Conservation (phyloP, 2,797 vertebrate genomes). For the Apodemus agrarius region DNA sequence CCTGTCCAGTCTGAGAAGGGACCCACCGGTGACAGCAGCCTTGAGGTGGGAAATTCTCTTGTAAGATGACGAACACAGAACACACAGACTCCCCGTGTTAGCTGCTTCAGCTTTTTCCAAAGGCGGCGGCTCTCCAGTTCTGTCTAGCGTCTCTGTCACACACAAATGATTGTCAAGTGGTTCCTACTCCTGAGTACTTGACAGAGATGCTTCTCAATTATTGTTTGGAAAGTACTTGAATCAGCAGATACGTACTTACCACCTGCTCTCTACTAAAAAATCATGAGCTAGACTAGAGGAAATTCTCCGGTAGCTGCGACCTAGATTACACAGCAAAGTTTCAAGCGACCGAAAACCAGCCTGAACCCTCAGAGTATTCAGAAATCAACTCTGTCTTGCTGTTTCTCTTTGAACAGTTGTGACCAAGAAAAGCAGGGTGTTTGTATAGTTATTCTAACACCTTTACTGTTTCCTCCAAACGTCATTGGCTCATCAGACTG, state of each 20-base stretch:
- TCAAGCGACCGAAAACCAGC: not conserved
- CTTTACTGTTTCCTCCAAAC: slow-evolving; percentile 24
- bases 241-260: not conserved
- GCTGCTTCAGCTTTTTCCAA: slow-evolving; percentile 20
- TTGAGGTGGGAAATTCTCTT: not conserved
- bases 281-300: not conserved
- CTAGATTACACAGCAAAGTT: not conserved
- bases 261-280: slow-evolving; percentile 51
- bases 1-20: slow-evolving; percentile 15
- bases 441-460: not conserved
- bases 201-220: slow-evolving; percentile 33
- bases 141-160: not conserved
- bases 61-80: not conserved
- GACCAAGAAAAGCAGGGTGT: not conserved
- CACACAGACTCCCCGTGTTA: not conserved
- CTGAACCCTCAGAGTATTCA: slow-evolving; percentile 41
- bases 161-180: slow-evolving; percentile 34
- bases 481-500: not conserved
- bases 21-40: not conserved
- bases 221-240: slow-evolving; percentile 18
- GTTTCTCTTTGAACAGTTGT: slow-evolving; percentile 1
- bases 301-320: not conserved
- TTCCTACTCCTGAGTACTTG: slow-evolving; percentile 9
- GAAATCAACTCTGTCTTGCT: slow-evolving; percentile 12
- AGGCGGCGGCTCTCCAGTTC: not conserved